Evolutionary conservation across 2,888 invertebrate genomes (phyloP).

Genomic region (Sarcophaga caerulescens): DNA sequence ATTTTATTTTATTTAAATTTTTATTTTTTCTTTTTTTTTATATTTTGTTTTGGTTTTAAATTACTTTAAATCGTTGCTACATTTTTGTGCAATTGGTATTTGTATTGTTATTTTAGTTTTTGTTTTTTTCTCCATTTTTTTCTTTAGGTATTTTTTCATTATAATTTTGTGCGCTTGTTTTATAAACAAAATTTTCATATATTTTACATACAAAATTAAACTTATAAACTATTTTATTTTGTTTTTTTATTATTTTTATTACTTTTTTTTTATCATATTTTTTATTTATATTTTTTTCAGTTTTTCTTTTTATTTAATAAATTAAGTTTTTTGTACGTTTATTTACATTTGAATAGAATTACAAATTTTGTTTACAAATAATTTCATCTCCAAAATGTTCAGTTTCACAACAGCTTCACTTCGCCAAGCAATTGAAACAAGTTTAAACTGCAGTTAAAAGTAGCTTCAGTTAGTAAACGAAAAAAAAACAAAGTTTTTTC

Average conservation of each 20-base stretch:
- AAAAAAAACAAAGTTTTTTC: neutral
- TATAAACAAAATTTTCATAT: slow-evolving; percentile 21
- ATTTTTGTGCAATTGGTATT: slow-evolving; percentile 46
- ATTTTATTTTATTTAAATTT: slow-evolving; percentile 26
- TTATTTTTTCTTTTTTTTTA: slow-evolving; percentile 2
- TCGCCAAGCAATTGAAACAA: neutral
- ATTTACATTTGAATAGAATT: slow-evolving; percentile 27
- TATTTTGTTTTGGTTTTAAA: neutral
- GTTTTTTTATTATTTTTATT: neutral
- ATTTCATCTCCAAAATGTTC: slow-evolving; percentile 17
- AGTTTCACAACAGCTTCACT: slow-evolving; percentile 3
- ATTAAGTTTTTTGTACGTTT: neutral
- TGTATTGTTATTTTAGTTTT: slow-evolving; percentile 15
- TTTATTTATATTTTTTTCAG: neutral
- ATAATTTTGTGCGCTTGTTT: slow-evolving; percentile 51
- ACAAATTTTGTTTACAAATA: slow-evolving; percentile 22
- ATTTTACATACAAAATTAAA: slow-evolving; percentile 21
- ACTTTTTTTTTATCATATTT: neutral
- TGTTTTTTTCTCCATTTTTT: neutral
- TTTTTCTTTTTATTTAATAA: neutral
- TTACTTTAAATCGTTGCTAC: slow-evolving; percentile 43
- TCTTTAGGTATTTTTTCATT: neutral
- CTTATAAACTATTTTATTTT: slow-evolving; percentile 42
- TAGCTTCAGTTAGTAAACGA: neutral
- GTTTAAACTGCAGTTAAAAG: neutral